Base-by-base conservation (phyloP, 2,888 invertebrate species). In the Caenorhabditis drosophilae region DNA sequence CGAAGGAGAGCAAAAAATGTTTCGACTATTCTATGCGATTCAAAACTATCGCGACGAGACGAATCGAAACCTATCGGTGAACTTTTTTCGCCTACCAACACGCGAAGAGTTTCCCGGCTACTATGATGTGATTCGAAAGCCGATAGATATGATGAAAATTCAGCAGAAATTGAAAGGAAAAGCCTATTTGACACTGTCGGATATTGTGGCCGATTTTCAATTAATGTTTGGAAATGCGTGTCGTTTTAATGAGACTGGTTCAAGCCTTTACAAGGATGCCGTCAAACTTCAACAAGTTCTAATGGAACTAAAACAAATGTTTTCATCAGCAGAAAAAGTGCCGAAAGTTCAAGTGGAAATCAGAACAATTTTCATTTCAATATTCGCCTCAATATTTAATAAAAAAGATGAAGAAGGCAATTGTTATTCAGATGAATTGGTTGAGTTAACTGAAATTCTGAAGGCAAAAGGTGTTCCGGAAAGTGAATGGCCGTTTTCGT, bases 201-300 rank as follows among this genome's bases (percentile, higher is more conserved):
- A 76, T 23, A 55, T 83, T 9, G 57, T 78, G 12, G 63, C 73
- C n/a, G 83, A 83, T 55, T 64, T 83, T 47, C 66, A 64, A 73
- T 87, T 95, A 16, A 96, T 98, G 95, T 96, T 98, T 85, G 89
- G 90, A 57, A 98, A 98, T 85, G 98, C 97, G 81, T 91, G 95
- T 0, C 92, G 92, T 78, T 98, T 93, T 85, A 98, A 98, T 84
- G 97, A 98, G 85, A 92, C 96, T 85, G 92, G 93, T 20, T 96
- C 96, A 0, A 89, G 91, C 84, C 94, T 98, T 74, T 96, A 93
- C 69, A 82, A 81, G 67, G 96, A 97, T 85, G 94, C 96, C 0
- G 86, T 97, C 75, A 90, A 92, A 23, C 85, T 98, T 78, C 96
- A 97, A 85, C 88, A 93, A 70, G 88, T 96, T 48, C 92, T 93